A percentile compares a stretch with the other conserved stretches of the same genome.
phyloP scores from a whole-genome alignment of 1,140 invertebrate species.

The Sinonovacula constricta region DNA sequence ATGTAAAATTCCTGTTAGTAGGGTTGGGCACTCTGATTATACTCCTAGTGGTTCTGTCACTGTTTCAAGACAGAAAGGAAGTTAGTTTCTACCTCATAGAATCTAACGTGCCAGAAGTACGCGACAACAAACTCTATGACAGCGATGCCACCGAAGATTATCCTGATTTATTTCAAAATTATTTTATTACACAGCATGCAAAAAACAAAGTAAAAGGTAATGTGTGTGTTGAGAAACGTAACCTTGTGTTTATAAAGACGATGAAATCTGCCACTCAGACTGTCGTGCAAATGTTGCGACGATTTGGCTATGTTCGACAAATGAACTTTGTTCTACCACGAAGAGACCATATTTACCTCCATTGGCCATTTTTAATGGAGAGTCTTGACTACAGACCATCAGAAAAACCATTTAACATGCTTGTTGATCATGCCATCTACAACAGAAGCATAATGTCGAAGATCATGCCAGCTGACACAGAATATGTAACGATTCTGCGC shows the following conservation, averaged over 20 bases:
- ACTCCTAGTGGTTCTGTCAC: neutral
- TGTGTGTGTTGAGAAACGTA: constrained; percentile 37
- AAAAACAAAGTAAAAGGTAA: constrained; percentile 5
- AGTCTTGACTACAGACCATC: constrained; percentile 60
- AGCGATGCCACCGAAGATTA: no score
- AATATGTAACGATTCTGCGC: constrained; percentile 71
- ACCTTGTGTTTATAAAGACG: constrained; percentile 67
- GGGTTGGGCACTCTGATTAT: no score
- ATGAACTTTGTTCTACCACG: constrained; percentile 61
- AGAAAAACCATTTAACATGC: constrained; percentile 60
- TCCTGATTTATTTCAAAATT: no score
- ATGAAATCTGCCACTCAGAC: constrained; percentile 67
- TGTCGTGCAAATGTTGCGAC: constrained; percentile 57
- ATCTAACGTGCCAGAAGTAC: no score
- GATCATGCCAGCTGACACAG: constrained; percentile 63
- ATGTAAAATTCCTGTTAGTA: constrained; percentile 9
- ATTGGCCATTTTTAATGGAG: constrained; percentile 66
- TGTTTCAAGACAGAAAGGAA: neutral
- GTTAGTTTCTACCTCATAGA: no score
- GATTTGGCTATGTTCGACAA: constrained; percentile 60
- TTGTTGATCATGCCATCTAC: constrained; percentile 73
- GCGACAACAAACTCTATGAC: no score
- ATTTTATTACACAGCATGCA: no score
- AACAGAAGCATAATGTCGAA: constrained; percentile 62
- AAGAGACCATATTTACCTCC: constrained; percentile 57